These are phyloP conservation scores for Lycodopsis pacificus DNA, from an alignment of 2,797 vertebrate genomes.

Conservation along the genomic window DNA sequence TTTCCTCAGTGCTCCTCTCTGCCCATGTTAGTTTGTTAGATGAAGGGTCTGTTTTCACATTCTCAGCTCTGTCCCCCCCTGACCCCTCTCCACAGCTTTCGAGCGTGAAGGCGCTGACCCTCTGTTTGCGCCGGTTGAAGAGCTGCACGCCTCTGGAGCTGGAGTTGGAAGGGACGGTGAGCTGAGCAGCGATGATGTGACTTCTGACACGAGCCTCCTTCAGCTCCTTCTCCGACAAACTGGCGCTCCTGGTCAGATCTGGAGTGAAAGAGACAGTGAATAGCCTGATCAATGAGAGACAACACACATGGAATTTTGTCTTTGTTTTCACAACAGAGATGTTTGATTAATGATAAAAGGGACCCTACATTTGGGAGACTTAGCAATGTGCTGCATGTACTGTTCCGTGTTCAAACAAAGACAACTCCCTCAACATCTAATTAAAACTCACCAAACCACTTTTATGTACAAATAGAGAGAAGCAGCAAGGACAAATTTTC, in stretches of 20 bases:
- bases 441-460: conserved; percentile 56
- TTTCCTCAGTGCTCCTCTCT: conserved; percentile 79
- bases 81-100: conserved; percentile 79
- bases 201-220: conserved; percentile 93
- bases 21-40: conserved; percentile 81
- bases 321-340: background rate
- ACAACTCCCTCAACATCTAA: conserved; percentile 52
- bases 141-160: conserved; percentile 94
- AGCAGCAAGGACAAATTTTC: conserved; percentile 59
- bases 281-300: conserved; percentile 30
- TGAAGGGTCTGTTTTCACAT: conserved; percentile 66
- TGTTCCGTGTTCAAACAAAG: conserved; percentile 50
- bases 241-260: conserved; percentile 91
- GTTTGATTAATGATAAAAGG: conserved; percentile 17
- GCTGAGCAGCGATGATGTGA: conserved; percentile 93
- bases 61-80: conserved; percentile 54
- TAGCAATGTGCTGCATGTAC: conserved; percentile 14
- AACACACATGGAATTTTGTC: background rate
- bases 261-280: conserved; percentile 39
- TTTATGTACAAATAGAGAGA: conserved; percentile 62
- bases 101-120: conserved; percentile 90
- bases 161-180: conserved; percentile 90
- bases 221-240: conserved; percentile 93
- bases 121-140: conserved; percentile 93
- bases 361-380: conserved; percentile 12